Base-by-base conservation (phyloP, 53 echinoderm and acorn worm species). In the Glandiceps talaboti region DNA sequence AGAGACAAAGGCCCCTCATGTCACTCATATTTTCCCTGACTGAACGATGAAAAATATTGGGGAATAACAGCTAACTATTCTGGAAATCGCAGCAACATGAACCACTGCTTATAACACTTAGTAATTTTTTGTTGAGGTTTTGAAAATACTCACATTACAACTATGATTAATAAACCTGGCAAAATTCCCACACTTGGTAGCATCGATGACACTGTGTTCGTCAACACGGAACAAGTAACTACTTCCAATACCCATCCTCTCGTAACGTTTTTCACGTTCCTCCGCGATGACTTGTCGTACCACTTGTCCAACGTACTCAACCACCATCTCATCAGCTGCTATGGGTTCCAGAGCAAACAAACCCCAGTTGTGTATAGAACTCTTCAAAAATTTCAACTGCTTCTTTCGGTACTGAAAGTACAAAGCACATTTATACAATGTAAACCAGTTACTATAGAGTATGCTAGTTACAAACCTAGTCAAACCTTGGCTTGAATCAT, bases 341-440 rank as follows among this genome's bases (percentile, higher is more conserved):
- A 99, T 99, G 72, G 91, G 89, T 84, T 99, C 93, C 99, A 99
- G 91, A 75, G 99, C 99, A 73, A 93, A 99, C 89, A 94, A 87
- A 32, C 99, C 99, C 99, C 99, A 99, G 89, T 92, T 91, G 76
- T 93, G 99, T 81, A 94, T 94, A n/a, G 88, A 91, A 86, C 92
- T 90, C 89, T 99, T 99, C 77, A 85, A 81, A 84, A 99, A 99
- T 79, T 99, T 93, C 77, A 97, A 86, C n/a, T 93, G 91, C 80
- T 99, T 99, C 93, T 94, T 99, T 30, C 99, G 93, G 88, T 91
- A 99, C 99, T 99, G 87, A 1, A 25, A 75, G 27, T 30, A 1
- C 29, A 82, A 75, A 75, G n/a, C n/a, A n/a, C n/a, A n/a, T n/a
- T n/a, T n/a, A n/a, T n/a, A n/a, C n/a, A n/a, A n/a, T n/a, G n/a